phyloP scores from a whole-genome alignment of 2,113 vertebrate species.

The Morphnarchus princeps region DNA sequence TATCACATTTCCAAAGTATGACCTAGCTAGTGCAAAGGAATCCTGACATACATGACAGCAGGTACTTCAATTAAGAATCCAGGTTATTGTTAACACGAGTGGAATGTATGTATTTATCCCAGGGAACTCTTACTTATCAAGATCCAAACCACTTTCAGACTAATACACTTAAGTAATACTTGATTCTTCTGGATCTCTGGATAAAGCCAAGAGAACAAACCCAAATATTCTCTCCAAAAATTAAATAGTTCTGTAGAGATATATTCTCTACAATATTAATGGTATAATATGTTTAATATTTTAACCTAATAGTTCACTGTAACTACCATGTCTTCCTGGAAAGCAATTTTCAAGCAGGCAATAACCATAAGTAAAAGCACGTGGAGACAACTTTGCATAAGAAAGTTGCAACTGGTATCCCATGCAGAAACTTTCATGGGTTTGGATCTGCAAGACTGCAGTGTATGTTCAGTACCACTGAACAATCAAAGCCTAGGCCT shows the following conservation, averaged over 20 bases:
- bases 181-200: not conserved
- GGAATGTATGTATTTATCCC: not conserved
- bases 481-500: not conserved
- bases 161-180: not conserved
- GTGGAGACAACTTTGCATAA: not conserved
- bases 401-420: not conserved
- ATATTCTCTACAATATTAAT: not conserved
- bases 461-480: too few relatives aligned
- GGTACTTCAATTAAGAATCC: not conserved
- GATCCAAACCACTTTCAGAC: not conserved
- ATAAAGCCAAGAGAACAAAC: not conserved
- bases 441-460: not conserved
- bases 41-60: not conserved
- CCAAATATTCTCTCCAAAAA: not conserved
- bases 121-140: not conserved
- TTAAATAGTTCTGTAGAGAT: not conserved
- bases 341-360: not conserved
- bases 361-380: not conserved
- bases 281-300: not conserved
- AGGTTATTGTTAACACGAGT: not conserved
- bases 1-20: not conserved
- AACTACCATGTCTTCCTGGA: not conserved
- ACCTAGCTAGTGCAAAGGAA: not conserved
- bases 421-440: rapidly evolving
- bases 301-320: not conserved